phyloP scores from a whole-genome alignment of 2,113 vertebrate genomes.

The Stercorarius parasiticus region DNA sequence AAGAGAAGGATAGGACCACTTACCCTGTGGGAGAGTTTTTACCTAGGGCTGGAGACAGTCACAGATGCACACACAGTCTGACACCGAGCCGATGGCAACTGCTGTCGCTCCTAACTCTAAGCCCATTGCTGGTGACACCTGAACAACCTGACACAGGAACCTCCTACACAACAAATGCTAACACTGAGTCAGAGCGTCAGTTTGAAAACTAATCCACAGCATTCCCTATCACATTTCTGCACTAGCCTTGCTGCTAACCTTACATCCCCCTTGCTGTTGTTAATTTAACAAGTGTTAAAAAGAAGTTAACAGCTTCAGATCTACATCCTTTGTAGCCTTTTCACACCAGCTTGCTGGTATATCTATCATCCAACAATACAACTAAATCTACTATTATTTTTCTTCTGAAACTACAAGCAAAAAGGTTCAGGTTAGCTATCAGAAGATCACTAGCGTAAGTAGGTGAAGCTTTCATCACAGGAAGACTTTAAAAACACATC shows the following conservation, averaged over 20 bases:
- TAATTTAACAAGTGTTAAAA: not conserved
- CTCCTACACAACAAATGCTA: not conserved
- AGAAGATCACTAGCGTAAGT: not conserved
- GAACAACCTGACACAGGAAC: not conserved
- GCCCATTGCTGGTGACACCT: not conserved
- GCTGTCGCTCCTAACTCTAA: not conserved
- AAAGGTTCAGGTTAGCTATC: not conserved
- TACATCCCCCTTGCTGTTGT: not conserved
- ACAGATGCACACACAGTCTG: not conserved
- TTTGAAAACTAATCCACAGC: not conserved
- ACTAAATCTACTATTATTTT: not conserved
- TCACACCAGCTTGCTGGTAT: not conserved
- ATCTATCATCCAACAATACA: not conserved
- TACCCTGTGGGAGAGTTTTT: not conserved
- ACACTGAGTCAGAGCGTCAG: not conserved
- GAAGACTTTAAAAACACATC: not conserved
- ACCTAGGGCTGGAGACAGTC: not conserved
- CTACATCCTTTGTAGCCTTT: not conserved
- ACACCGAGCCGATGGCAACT: not conserved
- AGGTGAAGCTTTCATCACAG: not conserved
- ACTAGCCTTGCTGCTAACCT: not conserved
- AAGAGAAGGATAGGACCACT: not conserved
- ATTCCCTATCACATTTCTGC: not conserved
- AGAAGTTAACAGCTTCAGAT: not conserved
- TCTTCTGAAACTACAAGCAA: not conserved